phyloP scores from a whole-genome alignment of 2,113 vertebrate genomes.

The Elgaria multicarinata region DNA sequence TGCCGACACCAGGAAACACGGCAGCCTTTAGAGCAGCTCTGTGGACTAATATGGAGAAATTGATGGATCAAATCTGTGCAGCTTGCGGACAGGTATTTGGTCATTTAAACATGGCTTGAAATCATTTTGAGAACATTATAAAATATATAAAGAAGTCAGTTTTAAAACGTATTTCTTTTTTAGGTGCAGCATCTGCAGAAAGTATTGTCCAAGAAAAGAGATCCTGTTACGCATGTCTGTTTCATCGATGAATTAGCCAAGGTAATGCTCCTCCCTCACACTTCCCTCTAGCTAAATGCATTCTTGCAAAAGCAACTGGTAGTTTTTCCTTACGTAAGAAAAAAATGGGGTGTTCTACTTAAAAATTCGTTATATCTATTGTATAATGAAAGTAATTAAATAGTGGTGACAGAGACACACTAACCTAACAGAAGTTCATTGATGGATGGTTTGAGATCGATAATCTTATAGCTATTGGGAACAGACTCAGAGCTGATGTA shows the following conservation, averaged over 20 bases:
- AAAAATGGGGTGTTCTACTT: conserved; percentile 32
- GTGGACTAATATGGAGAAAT: conserved; percentile 98
- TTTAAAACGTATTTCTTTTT: conserved; percentile 35
- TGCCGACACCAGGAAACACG: conserved; percentile 93
- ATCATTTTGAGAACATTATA: neutral
- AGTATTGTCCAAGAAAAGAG: conserved; percentile 94
- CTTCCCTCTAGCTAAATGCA: neutral
- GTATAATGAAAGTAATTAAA: conserved; percentile 17
- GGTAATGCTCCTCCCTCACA: conserved; percentile 75
- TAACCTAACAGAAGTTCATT: neutral
- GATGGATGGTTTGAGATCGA: neutral
- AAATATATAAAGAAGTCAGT: conserved; percentile 17
- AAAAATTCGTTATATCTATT: conserved; percentile 11
- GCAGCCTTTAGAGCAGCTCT: conserved; percentile 94
- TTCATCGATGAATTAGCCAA: conserved; percentile 97
- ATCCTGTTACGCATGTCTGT: conserved; percentile 95
- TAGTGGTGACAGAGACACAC: conserved; percentile 10
- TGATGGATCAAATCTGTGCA: conserved; percentile 96
- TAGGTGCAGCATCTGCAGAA: conserved; percentile 98
- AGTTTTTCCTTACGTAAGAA: conserved; percentile 30
- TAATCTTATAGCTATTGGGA: conserved; percentile 25
- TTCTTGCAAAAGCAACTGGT: neutral
- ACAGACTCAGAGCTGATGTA: conserved; percentile 18
- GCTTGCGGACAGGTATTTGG: conserved; percentile 86
- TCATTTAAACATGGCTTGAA: neutral